phyloP scores from a whole-genome alignment of 2,888 invertebrate genomes.

The Microctonus brassicae region DNA sequence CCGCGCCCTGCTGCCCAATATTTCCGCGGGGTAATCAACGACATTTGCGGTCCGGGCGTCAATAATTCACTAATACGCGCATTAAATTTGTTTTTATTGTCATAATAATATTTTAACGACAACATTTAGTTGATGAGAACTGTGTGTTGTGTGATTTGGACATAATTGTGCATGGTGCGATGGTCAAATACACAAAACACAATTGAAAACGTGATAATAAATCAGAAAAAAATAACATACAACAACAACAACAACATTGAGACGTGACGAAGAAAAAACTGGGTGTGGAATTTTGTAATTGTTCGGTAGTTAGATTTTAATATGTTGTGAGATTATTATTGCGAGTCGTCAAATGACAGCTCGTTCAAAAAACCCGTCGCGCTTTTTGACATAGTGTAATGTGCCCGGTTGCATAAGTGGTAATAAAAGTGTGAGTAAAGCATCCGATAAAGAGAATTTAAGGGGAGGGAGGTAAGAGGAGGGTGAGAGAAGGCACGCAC shows the following conservation, averaged over 20 bases:
- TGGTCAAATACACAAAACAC: neutral
- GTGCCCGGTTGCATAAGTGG: constrained; percentile 62
- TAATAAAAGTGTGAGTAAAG: constrained; percentile 51
- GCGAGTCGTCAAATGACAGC: neutral
- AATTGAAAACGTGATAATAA: neutral
- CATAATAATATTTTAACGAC: neutral
- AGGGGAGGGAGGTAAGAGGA: constrained; percentile 44
- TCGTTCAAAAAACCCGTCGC: constrained; percentile 20
- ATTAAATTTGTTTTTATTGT: neutral
- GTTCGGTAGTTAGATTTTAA: neutral
- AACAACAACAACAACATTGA: neutral
- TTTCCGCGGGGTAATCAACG: constrained; percentile 40
- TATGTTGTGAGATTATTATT: neutral
- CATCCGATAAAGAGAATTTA: constrained; percentile 46
- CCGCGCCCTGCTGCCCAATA: constrained; percentile 40
- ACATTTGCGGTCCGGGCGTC: constrained; percentile 21
- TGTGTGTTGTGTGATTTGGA: neutral
- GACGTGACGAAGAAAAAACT: neutral
- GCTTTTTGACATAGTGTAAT: constrained; percentile 50
- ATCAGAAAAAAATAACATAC: neutral
- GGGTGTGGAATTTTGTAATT: neutral
- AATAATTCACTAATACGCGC: neutral
- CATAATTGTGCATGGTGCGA: neutral
- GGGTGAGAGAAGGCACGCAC: constrained; percentile 39
- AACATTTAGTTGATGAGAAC: neutral